Evolutionary conservation across 2,797 vertebrate species (phyloP), one percentile per base, ranked within the genome.

Genomic region (Chromis chromis): DNA sequence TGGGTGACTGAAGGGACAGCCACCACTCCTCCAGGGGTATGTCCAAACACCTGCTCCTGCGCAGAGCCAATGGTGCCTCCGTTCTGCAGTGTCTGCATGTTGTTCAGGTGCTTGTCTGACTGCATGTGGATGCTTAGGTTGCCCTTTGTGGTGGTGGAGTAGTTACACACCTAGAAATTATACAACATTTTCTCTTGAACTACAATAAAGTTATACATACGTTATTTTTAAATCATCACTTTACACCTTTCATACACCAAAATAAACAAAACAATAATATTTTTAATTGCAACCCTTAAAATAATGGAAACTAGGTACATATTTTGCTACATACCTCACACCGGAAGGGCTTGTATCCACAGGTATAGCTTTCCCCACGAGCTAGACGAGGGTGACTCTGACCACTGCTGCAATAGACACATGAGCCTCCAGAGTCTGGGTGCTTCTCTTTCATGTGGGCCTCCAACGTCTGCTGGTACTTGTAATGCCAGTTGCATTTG

Each of bases 401-500:
- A 76, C 98, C 98, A 6, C 96, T 97, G 88, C 94, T 98, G 96
- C 98, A 99, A 94, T 97, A 99, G 78, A 85, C 91, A 0, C 98
- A 99, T 46, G 97, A 95, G 87, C 97, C 97, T 55, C 98, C 98
- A 0, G 98, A 97, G 91, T 99, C 98, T 0, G 98, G 98, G 91
- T 99, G 98, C 85, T 99, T 99, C 93, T 99, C 98, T 95, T 99
- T 99, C 98, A 99, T 99, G 93, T 99, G 98, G 17, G 97, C 98
- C 94, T 99, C 98, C 92, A 99, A 94, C 4, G 98, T 99, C 95
- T 99, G 98, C 96, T 99, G 98, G 95, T 99, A 99, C 95, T 99
- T 99, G 90, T 99, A 99, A 96, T 99, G 98, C 98, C 98, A 99
- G 95, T 99, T 99, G 93, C 98, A 99, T 96, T 99, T 99, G 90